phyloP scores from a whole-genome alignment of 1,140 invertebrate genomes.

The Penaeus chinensis region DNA sequence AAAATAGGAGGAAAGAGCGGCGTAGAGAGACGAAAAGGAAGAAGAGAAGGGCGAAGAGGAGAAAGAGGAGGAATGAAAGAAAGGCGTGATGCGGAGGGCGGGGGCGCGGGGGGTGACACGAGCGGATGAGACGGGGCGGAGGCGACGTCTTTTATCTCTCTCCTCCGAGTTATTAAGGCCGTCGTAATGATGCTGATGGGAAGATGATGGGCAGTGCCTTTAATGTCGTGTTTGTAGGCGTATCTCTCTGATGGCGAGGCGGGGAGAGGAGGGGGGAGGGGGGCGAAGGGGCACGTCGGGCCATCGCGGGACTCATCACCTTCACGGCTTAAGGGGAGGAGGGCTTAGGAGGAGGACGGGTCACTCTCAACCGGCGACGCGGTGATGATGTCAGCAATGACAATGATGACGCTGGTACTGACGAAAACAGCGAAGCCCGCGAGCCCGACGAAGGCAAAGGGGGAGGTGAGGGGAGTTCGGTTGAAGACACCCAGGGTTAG shows the following conservation, averaged over 20 bases:
- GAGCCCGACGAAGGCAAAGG: not conserved
- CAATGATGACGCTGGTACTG: no score
- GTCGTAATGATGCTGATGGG: slow-evolving; percentile 52
- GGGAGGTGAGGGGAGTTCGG: not conserved
- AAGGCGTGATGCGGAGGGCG: not conserved
- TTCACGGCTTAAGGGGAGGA: no score
- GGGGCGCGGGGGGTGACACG: not conserved
- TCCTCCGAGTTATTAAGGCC: slow-evolving; percentile 37
- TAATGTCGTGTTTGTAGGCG: slow-evolving; percentile 56
- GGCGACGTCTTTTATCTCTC: slow-evolving; percentile 49
- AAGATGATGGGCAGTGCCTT: slow-evolving; percentile 51
- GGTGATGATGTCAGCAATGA: no score
- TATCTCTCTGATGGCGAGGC: slow-evolving; percentile 40
- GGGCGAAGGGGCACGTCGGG: not conserved
- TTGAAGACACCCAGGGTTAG: not conserved
- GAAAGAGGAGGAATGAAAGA: not conserved
- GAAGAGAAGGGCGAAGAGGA: not conserved
- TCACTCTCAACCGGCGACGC: no score
- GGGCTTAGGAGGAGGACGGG: no score
- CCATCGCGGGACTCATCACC: not conserved
- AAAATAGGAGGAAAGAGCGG: not conserved
- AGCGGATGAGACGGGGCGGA: not conserved
- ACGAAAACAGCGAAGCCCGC: no score
- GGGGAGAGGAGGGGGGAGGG: not conserved
- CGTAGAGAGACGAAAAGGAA: not conserved